Conservation (phyloP, 2,797 vertebrate species). For the Tadarida brasiliensis region DNA sequence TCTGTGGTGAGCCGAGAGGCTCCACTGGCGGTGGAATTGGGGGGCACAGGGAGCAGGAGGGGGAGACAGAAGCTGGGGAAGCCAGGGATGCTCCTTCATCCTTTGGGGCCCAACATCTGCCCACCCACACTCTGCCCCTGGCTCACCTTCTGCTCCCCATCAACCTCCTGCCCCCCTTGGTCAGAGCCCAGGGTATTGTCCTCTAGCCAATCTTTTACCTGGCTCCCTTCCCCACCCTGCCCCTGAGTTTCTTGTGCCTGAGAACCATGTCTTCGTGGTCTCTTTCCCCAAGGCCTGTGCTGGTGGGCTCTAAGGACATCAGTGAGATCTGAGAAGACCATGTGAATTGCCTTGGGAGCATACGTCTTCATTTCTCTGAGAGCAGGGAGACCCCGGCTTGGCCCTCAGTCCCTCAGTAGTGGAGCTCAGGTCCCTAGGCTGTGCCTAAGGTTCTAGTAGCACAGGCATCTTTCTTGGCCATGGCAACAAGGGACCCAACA, state of each 20-base stretch:
- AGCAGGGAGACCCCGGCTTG: no score
- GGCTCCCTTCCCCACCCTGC: not conserved
- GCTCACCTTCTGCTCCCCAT: not conserved
- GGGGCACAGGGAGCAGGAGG: not conserved
- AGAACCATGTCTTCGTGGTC: not conserved
- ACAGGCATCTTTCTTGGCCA: not conserved
- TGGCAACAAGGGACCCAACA: not conserved
- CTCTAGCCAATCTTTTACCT: no score
- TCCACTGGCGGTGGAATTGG: not conserved
- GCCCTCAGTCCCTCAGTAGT: no score
- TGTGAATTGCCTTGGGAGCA: not conserved
- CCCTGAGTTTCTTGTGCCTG: not conserved
- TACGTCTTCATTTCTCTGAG: not conserved
- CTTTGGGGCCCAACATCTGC: not conserved
- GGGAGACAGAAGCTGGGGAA: not conserved
- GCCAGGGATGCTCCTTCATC: not conserved
- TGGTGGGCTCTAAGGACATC: not conserved
- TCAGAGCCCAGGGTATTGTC: not conserved
- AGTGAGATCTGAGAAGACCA: not conserved
- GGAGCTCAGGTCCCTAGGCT: not conserved
- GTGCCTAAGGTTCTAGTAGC: not conserved
- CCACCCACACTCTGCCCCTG: not conserved
- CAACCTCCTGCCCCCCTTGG: not conserved
- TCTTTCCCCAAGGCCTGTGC: not conserved
- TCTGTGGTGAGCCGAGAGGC: not conserved